Evolutionary conservation across 2,113 vertebrate genomes (phyloP), one percentile per base, ranked within the genome.

Genomic region (Halcyon malimbica): DNA sequence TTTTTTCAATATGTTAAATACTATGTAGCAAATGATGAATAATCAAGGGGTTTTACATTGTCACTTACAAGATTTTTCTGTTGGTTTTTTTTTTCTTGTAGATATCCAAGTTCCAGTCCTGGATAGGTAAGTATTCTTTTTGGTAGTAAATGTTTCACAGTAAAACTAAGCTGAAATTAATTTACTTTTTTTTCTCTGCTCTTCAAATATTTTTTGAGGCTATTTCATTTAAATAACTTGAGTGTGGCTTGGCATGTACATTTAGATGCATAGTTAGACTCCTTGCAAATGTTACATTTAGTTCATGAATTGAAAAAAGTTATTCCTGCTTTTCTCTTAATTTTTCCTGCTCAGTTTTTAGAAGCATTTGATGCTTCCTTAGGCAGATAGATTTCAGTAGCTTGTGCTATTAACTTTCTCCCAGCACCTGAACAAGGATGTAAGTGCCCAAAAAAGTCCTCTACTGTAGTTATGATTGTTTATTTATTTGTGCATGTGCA

Each of bases 101-200:
- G 96, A 13, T 93, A 35, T 7, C 16, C 23, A 68, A 14, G 28
- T 82, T 75, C 51, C 37, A 50, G 68, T 81, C 85, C 69, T 73
- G 80, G 80, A 84, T 93, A 89, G 96, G 96, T 97, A 95, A 96
- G 95, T 94, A 96, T 92, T 92, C 12, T 81, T 80, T 69, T 39
- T 79, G 75, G 75, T 46, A 41, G 8, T 75, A 81, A 28, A 17
- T 37, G 2, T 70, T 86, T 41, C 11, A 68, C 59, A 83, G n/a
- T 17, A 83, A 80, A 93, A 51, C 13, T 60, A 64, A 78, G 42
- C 21, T 81, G 33, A 75, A 75, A 15, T 51, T 83, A 51, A 67
- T 64, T 73, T 3, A 17, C 29, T 42, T 60, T 37, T 39, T 21
- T 41, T 21, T 57, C 31, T 48, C 17, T 63, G 10, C 41, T 69